These are phyloP conservation scores for Cecidostiba fungosa DNA, from an alignment of 2,888 invertebrate species.

Conservation along the genomic window DNA sequence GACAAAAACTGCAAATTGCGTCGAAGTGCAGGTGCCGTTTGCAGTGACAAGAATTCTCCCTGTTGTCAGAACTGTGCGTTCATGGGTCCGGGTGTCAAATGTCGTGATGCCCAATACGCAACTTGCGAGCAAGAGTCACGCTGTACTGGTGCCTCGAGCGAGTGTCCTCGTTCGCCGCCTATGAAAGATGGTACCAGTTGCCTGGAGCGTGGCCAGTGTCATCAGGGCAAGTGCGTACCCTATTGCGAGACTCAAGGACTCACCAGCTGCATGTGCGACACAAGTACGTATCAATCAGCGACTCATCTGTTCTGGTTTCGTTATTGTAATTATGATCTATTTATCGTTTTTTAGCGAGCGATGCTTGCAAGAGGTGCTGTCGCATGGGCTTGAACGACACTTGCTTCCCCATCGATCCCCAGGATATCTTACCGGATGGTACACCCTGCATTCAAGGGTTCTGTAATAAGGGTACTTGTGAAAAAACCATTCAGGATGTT, in stretches of 20 bases:
- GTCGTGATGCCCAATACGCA: conserved; percentile 94
- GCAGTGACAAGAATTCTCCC: conserved; percentile 98
- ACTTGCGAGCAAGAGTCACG: conserved; percentile 96
- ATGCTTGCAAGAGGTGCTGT: conserved; percentile 97
- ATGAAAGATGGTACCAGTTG: conserved; percentile 94
- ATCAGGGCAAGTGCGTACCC: conserved; percentile 94
- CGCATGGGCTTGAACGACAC: conserved; percentile 95
- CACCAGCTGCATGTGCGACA: conserved; percentile 98
- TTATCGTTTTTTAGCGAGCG: conserved; percentile 85
- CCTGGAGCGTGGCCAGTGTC: conserved; percentile 94
- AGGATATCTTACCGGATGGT: conserved; percentile 94
- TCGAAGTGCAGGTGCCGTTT: conserved; percentile 91
- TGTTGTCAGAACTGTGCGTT: conserved; percentile 96
- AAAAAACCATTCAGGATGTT: conserved; percentile 96
- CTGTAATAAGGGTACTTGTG: conserved; percentile 96
- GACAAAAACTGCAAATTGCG: conserved; percentile 95
- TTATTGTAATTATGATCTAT: background rate
- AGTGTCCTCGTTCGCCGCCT: conserved; percentile 93
- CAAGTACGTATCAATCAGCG: conserved; percentile 83
- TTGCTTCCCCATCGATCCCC: conserved; percentile 93
- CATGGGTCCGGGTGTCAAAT: conserved; percentile 91
- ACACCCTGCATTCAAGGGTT: conserved; percentile 98
- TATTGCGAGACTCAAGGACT: conserved; percentile 96
- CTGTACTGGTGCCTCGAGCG: conserved; percentile 90
- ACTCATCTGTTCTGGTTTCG: background rate